phyloP scores from a whole-genome alignment of 2,113 vertebrate species.

The Promerops cafer region DNA sequence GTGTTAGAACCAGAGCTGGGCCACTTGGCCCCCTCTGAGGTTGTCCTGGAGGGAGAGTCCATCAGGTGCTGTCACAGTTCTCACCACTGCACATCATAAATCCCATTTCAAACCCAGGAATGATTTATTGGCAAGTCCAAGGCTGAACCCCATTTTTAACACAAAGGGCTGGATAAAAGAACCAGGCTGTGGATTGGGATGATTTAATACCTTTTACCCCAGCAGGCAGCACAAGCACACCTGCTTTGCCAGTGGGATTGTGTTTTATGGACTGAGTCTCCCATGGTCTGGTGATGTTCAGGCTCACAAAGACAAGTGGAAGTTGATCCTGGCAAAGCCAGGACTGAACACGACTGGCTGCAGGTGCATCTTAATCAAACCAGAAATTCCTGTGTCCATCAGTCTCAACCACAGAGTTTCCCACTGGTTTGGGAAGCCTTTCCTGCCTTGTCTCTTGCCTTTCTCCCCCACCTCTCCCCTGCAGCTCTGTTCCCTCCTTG shows the following conservation, averaged over 20 bases:
- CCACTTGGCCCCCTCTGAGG: neutral
- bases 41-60: neutral
- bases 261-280: neutral
- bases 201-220: neutral
- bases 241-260: neutral
- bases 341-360: neutral
- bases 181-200: neutral
- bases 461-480: neutral
- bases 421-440: neutral
- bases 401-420: neutral
- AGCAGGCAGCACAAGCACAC: neutral
- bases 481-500: neutral
- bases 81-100: neutral
- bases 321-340: neutral
- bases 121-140: neutral
- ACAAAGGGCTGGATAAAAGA: fast-evolving
- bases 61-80: neutral
- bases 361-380: neutral
- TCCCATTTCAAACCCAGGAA: neutral
- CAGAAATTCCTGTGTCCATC: neutral
- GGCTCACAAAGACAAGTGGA: neutral
- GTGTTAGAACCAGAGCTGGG: neutral
- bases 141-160: neutral
- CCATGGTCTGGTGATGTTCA: neutral
- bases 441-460: neutral